Conservation (phyloP, 1,140 invertebrate species). For the Lamellibrachia luymesi region DNA sequence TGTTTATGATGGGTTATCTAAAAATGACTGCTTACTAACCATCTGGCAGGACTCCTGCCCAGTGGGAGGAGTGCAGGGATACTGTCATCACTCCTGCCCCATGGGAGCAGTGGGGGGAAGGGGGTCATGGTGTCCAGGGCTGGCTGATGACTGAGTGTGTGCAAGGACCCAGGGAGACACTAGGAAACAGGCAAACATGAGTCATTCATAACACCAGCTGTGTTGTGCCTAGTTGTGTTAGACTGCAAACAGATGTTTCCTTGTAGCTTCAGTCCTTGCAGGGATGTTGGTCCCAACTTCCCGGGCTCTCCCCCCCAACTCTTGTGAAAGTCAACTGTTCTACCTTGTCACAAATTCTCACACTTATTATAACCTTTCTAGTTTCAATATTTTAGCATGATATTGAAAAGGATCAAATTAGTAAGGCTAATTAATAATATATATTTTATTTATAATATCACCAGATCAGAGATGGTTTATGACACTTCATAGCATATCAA, state of each 20-base stretch:
- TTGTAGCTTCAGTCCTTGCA: not conserved
- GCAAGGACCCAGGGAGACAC: not conserved
- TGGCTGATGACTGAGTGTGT: not conserved
- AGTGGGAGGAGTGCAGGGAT: not conserved
- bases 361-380: too few species aligned
- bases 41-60: not conserved
- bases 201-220: not conserved
- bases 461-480: too few species aligned
- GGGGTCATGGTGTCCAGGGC: not conserved
- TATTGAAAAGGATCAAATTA: too few species aligned
- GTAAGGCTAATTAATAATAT: too few species aligned
- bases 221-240: not conserved
- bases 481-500: too few species aligned
- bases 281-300: not conserved
- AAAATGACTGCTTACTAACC: not conserved
- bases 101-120: not conserved
- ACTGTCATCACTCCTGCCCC: not conserved
- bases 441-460: too few species aligned
- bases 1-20: conserved; percentile 5
- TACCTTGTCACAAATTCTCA: too few species aligned
- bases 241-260: not conserved
- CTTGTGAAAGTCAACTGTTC: too few species aligned
- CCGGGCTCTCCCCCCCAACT: too few species aligned
- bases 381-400: too few species aligned
- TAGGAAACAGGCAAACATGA: not conserved